Evolutionary conservation across 1,140 invertebrate species (phyloP), one percentile per base, ranked within the genome.

Genomic region (Panagrolaimus sp.): DNA sequence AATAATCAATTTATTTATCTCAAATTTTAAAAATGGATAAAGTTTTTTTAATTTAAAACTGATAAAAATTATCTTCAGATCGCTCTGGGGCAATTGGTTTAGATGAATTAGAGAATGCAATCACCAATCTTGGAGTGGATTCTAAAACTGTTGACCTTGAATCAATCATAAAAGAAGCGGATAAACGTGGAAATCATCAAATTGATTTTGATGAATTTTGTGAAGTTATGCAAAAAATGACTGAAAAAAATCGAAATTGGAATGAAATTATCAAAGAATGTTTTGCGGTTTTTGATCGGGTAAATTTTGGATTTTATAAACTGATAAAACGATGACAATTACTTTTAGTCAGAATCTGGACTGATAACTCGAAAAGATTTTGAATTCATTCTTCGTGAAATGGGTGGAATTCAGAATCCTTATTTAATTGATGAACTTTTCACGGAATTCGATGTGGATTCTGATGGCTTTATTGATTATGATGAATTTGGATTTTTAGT

Each of bases 371-470:
- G 73, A 28, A 77, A 80, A 52, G 80, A 82, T 63, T 82, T 82
- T 69, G 75, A 78, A 46, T 82, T 73, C 65, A 75, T 83, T 43
- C 68, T 82, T 17, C 72, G 78, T 2, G 80, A 82, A 69, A 44
- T 82, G n/a, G 80, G 80, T 9, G 73, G 80, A 63, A 82, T 82
- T 38, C 73, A 77, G 4, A 79, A 82, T 55, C 65, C 69, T 17
- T 52, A 63, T n/a, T 48, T 82, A 24, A 73, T 82, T 43, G 80
- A 82, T 17, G 71, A 83, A 66, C 46, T 87, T 52, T 77, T 87
- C 26, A 79, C 80, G 48, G 85, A 86, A 67, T 85, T 86, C 76
- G 86, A 87, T 72, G 78, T 83, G 45, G 84, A 86, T 73, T 73
- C 77, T 24, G 85, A 87, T 73, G 86, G 86, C 9, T 86, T 84